These are phyloP conservation scores for Melieria picta DNA, from an alignment of 2,888 invertebrate species.

Conservation along the genomic window DNA sequence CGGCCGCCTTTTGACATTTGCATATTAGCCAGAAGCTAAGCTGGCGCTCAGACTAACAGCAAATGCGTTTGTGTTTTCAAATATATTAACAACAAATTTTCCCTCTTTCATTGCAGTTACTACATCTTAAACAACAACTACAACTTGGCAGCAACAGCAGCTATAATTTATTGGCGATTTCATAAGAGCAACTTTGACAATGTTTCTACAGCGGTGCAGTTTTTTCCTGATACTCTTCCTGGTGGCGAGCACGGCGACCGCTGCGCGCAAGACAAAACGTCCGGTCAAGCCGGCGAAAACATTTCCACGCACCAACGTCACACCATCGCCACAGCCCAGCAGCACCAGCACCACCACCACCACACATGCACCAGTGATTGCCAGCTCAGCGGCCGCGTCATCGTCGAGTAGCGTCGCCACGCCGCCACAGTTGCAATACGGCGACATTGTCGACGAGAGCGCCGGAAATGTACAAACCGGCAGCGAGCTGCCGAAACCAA, in stretches of 20 bases:
- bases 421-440: slow-evolving; percentile 29
- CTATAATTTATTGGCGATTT: not conserved
- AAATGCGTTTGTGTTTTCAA: too few relatives aligned
- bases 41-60: too few relatives aligned
- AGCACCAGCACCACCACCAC: slow-evolving; percentile 51
- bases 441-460: slow-evolving; percentile 30
- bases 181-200: slow-evolving; percentile 41
- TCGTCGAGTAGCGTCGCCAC: slow-evolving; percentile 18
- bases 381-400: slow-evolving; percentile 24
- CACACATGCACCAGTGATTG: slow-evolving; percentile 37
- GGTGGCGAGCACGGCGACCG: slow-evolving; percentile 59
- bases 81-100: not conserved
- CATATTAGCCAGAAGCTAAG: not conserved
- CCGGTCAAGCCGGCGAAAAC: slow-evolving; percentile 64
- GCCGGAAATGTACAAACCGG: slow-evolving; percentile 42
- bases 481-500: slow-evolving; percentile 59
- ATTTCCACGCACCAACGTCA: slow-evolving; percentile 63
- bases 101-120: slow-evolving; percentile 26
- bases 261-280: slow-evolving; percentile 63
- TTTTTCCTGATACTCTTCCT: slow-evolving; percentile 59
- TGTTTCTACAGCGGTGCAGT: slow-evolving; percentile 62
- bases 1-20: not conserved
- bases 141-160: not conserved
- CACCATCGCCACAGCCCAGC: slow-evolving; percentile 52
- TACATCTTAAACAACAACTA: slow-evolving; percentile 9